Conservation (phyloP, 2,888 invertebrate species). For the Crioceris asparagi region DNA sequence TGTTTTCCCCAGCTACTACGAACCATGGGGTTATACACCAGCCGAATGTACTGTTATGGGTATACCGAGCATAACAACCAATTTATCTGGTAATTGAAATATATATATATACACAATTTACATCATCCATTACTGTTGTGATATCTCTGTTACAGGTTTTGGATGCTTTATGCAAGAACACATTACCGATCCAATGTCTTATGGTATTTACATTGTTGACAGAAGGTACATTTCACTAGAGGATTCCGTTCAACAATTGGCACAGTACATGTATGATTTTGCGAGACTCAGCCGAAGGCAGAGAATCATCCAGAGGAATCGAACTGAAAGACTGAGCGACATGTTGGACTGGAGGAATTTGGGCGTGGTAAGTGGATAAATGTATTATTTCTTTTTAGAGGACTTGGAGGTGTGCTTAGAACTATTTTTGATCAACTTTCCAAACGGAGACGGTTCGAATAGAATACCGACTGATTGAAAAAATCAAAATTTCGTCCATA, state of each 20-base stretch:
- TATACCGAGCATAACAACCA: slow-evolving; percentile 96
- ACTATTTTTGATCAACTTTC: too few species aligned
- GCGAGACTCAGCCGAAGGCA: slow-evolving; percentile 82
- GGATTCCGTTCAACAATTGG: slow-evolving; percentile 82
- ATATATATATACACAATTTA: not conserved
- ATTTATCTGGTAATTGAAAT: slow-evolving; percentile 67
- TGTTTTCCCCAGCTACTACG: slow-evolving; percentile 98
- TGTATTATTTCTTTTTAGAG: too few species aligned
- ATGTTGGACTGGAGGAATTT: slow-evolving; percentile 96
- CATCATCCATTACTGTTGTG: not conserved
- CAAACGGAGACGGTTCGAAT: too few species aligned
- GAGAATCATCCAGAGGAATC: slow-evolving; percentile 94
- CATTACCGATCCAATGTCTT: slow-evolving; percentile 93
- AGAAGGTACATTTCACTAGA: slow-evolving; percentile 82
- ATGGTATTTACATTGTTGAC: slow-evolving; percentile 98
- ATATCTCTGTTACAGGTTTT: slow-evolving; percentile 53
- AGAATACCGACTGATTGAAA: too few species aligned
- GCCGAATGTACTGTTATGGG: slow-evolving; percentile 99
- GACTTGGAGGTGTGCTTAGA: too few species aligned
- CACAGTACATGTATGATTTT: slow-evolving; percentile 89
- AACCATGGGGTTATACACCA: slow-evolving; percentile 99
- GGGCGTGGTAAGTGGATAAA: slow-evolving; percentile 69
- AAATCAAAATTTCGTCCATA: too few species aligned
- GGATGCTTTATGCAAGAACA: slow-evolving; percentile 99
- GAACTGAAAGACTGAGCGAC: slow-evolving; percentile 94